A percentile compares a stretch with the other conserved stretches of the same genome.
These are phyloP conservation scores for Lemur catta DNA, from an alignment of 2,797 vertebrate species.

Conservation along the genomic window DNA sequence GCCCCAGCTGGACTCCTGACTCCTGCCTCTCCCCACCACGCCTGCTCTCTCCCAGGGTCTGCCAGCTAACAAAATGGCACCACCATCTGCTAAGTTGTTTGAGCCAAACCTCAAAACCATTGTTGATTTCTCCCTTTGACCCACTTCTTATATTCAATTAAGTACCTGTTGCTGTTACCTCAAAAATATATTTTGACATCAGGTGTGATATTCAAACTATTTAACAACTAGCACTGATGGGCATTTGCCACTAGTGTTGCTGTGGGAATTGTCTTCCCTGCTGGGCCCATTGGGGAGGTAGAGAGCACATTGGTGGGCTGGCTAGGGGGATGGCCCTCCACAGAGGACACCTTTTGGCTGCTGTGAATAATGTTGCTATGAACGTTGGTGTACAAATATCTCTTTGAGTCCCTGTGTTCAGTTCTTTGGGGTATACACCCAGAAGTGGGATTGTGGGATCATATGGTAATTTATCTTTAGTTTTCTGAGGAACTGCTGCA, in stretches of 20 bases:
- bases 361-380: background rate
- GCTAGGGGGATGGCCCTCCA: background rate
- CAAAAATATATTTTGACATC: background rate
- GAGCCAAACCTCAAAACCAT: background rate
- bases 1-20: background rate
- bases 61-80: background rate
- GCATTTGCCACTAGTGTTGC: background rate
- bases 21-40: background rate
- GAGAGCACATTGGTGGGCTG: background rate
- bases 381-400: background rate
- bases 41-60: background rate
- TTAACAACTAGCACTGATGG: background rate
- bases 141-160: background rate
- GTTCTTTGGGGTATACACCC: background rate
- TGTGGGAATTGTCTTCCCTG: background rate
- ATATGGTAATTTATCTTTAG: background rate
- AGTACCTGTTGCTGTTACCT: background rate
- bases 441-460: background rate
- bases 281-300: background rate
- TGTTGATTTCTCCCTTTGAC: background rate
- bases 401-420: background rate
- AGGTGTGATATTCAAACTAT: background rate
- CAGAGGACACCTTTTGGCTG: background rate
- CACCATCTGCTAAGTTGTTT: background rate
- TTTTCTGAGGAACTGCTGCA: background rate